Percentiles rank a stretch among this genome's conserved stretches.
Evolutionary conservation across 2,888 invertebrate genomes (phyloP).

Genomic region (Pediacus dermestoides): DNA sequence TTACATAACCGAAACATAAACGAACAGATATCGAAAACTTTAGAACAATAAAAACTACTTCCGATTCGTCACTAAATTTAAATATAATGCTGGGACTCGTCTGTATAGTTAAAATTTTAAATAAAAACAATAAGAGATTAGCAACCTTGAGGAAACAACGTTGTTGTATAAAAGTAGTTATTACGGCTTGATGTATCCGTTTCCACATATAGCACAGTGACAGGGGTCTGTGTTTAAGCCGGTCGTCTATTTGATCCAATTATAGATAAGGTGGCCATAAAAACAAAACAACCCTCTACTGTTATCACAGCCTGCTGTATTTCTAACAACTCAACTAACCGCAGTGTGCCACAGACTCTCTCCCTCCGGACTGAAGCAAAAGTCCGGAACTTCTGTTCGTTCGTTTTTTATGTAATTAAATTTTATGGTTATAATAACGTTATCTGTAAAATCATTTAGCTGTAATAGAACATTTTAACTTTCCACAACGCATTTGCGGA

Average conservation of each 20-base stretch:
- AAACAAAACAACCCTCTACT: constrained; percentile 38
- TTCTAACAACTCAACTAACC: constrained; percentile 40
- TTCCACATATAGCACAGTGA: constrained; percentile 9
- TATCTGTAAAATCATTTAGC: constrained; percentile 20
- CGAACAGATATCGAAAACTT: no score
- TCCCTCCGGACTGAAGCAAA: constrained; percentile 9
- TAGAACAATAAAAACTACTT: no score
- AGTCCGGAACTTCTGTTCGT: constrained; percentile 18
- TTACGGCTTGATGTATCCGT: constrained; percentile 3
- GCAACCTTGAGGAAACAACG: no score
- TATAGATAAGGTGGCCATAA: constrained; percentile 41
- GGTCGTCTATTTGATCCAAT: constrained; percentile 41
- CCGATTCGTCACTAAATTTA: no score
- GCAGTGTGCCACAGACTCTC: constrained; percentile 16
- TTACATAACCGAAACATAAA: no score
- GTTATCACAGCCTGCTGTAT: constrained; percentile 34
- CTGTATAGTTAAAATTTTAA: no score
- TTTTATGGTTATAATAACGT: constrained; percentile 22
- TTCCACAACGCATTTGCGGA: not conserved
- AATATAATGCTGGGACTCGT: no score
- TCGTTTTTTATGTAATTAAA: constrained; percentile 23
- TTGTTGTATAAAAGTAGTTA: constrained; percentile 9
- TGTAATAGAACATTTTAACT: constrained; percentile 4
- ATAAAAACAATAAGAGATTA: no score
- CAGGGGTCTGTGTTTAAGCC: constrained; percentile 22